phyloP scores from a whole-genome alignment of 2,113 vertebrate genomes.

The Hypanus sabinus region DNA sequence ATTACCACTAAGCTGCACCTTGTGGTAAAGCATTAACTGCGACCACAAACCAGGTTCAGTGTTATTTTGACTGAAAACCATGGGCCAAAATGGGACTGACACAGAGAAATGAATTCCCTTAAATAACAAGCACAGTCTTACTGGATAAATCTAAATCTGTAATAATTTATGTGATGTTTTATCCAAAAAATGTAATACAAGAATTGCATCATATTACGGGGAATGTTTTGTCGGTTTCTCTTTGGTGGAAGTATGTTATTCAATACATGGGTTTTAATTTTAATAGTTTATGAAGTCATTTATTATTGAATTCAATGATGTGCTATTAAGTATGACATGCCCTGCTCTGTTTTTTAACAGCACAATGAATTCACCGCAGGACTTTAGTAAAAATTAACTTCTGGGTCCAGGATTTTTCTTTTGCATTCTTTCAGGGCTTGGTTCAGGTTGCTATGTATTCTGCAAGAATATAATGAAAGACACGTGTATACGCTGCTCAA shows the following conservation, averaged over 20 bases:
- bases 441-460: neutral
- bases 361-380: neutral
- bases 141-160: neutral
- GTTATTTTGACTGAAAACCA: too few relatives aligned
- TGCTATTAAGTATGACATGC: neutral
- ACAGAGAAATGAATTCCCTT: neutral
- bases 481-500: neutral
- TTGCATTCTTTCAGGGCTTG: neutral
- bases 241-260: neutral
- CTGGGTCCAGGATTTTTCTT: neutral
- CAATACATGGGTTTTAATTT: neutral
- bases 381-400: neutral
- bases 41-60: too few relatives aligned
- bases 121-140: neutral
- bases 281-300: neutral
- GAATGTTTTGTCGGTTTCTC: conserved; percentile 5
- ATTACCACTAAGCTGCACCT: too few relatives aligned
- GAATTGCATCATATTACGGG: neutral
- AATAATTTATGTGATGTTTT: neutral
- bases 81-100: neutral
- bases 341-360: neutral
- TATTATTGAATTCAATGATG: neutral
- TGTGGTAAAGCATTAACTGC: too few relatives aligned
- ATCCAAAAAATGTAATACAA: neutral
- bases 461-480: neutral